Evolutionary conservation across 2,113 vertebrate species (phyloP), one percentile per base, ranked within the genome.

Genomic region (Coreoperca whiteheadi): DNA sequence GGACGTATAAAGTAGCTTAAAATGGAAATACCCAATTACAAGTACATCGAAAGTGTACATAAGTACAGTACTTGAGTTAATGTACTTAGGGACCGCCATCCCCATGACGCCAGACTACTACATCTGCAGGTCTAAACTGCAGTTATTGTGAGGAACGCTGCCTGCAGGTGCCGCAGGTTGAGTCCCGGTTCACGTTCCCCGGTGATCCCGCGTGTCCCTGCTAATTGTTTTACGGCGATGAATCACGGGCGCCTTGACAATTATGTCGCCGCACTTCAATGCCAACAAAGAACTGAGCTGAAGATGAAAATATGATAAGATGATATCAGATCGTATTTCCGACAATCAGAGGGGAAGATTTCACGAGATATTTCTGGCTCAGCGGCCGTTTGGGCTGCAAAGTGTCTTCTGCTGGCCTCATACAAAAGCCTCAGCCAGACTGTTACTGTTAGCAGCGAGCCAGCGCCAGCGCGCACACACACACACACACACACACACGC

Each of bases 341-440:
- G 34, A 67, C 25, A 8, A 46, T 41, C 39, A 61, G 57, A 32
- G 15, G 6, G 20, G 20, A 59, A 15, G 59, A 6, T 16, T 23
- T 4, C n/a, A 14, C 11, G 0, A 46, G 32, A 66, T 43, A 28
- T 30, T 63, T 87, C 25, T 72, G 82, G 75, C 80, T 28, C 43
- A 14, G 7, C 46, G 18, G 59, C 25, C 23, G n/a, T 60, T 77
- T 60, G 57, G 73, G 50, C 73, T 30, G 53, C 7, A 53, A 56
- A 66, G 57, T 65, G 61, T 74, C 60, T 7, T 75, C 69, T 46
- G 60, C 78, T 64, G 83, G 59, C 60, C 60, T 79, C 74, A 2
- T 50, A 59, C 83, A 61, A 65, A 84, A 59, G n/a, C n/a, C 63
- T 59, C 70, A n/a, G 68, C 18, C 85, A 79, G 64, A 81, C 75